These are phyloP conservation scores for Drosophila nigricruria DNA, from an alignment of 2,888 invertebrate genomes.

Conservation along the genomic window DNA sequence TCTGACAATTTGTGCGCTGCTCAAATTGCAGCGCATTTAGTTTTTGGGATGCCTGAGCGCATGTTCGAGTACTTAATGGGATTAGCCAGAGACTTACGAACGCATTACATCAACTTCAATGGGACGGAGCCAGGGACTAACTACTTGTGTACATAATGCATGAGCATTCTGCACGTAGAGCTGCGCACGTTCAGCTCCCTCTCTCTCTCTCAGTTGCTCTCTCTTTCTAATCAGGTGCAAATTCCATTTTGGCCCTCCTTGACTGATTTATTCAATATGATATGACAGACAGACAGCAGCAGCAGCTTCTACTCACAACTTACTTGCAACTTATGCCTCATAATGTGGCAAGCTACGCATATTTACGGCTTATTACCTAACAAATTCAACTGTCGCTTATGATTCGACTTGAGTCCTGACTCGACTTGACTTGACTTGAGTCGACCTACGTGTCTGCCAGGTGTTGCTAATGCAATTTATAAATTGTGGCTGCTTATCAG, in stretches of 20 bases:
- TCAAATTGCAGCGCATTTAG: conserved; percentile 64
- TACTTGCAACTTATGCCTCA: conserved; percentile 51
- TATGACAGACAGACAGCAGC: conserved; percentile 56
- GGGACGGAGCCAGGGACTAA: conserved; percentile 7
- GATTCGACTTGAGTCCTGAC: conserved; percentile 42
- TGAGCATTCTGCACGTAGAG: conserved; percentile 48
- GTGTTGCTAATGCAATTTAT: conserved; percentile 72
- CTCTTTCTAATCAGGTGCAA: conserved; percentile 70
- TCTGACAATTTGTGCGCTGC: conserved; percentile 9
- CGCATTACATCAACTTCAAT: conserved; percentile 72
- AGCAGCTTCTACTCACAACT: conserved; percentile 20
- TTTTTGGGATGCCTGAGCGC: conserved; percentile 46
- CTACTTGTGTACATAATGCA: conserved; percentile 59
- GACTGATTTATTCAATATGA: conserved; percentile 76
- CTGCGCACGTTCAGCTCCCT: conserved; percentile 38
- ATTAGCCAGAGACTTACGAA: conserved; percentile 83
- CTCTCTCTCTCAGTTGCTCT: not conserved
- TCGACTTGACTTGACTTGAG: conserved; percentile 28
- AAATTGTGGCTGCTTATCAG: conserved; percentile 40
- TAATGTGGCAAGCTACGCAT: conserved; percentile 54
- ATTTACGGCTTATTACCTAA: conserved; percentile 59
- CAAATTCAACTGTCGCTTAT: conserved; percentile 66
- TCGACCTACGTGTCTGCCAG: conserved; percentile 17
- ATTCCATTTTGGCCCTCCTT: conserved; percentile 62
- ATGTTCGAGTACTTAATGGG: conserved; percentile 74